phyloP scores from a whole-genome alignment of 2,888 invertebrate genomes.

The Drosophila nigricruria region DNA sequence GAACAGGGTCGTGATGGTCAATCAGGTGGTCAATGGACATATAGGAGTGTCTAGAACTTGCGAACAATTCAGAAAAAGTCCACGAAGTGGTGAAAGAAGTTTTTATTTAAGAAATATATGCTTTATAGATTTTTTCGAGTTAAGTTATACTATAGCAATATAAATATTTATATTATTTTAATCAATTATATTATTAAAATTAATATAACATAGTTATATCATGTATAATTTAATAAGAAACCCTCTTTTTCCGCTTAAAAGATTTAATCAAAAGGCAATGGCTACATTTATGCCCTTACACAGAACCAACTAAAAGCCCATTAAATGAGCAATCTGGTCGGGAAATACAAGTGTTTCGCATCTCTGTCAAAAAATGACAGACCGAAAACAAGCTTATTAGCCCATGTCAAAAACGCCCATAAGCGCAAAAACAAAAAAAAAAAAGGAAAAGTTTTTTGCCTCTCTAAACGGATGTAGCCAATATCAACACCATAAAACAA shows the following conservation, averaged over 20 bases:
- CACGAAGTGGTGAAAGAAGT: no score
- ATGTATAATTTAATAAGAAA: no score
- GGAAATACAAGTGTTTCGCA: constrained; percentile 29
- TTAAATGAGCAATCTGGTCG: constrained; percentile 23
- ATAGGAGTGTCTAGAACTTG: no score
- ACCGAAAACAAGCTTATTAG: constrained; percentile 68
- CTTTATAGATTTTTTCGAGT: no score
- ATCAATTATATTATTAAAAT: no score
- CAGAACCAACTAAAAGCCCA: constrained; percentile 11
- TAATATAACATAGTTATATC: no score
- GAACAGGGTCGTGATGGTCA: no score
- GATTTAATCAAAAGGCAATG: constrained; percentile 20
- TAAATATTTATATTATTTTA: no score
- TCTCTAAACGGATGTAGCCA: constrained; percentile 69
- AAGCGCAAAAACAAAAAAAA: background rate
- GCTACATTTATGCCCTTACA: background rate
- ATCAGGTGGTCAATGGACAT: no score
- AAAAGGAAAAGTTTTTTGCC: constrained; percentile 16
- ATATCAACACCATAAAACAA: constrained; percentile 65
- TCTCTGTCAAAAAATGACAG: constrained; percentile 61
- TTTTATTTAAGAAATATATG: no score
- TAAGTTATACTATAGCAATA: no score
- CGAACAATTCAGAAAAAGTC: no score
- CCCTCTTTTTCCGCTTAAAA: background rate
- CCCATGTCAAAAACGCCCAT: constrained; percentile 72